A percentile compares a stretch with the other conserved stretches of the same genome.
These are phyloP conservation scores for Gallinago jamesoni DNA, from an alignment of 2,113 vertebrate species.

Conservation along the genomic window DNA sequence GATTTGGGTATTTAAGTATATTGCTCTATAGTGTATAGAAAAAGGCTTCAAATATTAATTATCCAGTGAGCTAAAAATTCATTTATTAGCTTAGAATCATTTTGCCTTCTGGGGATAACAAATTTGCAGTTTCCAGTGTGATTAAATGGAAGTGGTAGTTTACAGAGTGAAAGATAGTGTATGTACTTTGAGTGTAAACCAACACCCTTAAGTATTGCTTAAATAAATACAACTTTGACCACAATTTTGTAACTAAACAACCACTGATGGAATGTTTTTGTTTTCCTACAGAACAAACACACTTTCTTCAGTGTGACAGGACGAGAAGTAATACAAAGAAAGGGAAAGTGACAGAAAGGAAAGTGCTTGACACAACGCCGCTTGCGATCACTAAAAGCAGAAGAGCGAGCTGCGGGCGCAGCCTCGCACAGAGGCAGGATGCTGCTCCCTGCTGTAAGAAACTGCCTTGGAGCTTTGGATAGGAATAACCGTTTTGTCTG, in stretches of 20 bases:
- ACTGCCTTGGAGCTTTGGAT: not conserved
- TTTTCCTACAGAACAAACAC: not conserved
- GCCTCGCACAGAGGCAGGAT: not conserved
- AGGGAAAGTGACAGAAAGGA: not conserved
- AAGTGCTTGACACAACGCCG: not conserved
- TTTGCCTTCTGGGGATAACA: not conserved
- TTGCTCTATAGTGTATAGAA: not conserved
- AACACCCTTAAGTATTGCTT: not conserved
- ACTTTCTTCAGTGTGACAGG: not conserved
- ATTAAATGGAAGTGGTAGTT: not conserved
- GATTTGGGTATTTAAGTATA: not conserved
- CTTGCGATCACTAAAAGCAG: conserved; percentile 3
- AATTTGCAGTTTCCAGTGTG: not conserved
- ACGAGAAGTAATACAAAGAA: not conserved
- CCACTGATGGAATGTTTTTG: not conserved
- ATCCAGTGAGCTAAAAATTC: not conserved
- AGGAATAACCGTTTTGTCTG: not conserved
- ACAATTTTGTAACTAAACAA: conserved; percentile 24
- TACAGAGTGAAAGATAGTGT: not conserved
- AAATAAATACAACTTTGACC: not conserved
- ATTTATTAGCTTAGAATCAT: not conserved
- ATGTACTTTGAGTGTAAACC: not conserved
- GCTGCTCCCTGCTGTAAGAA: conserved; percentile 44
- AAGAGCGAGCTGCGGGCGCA: not conserved
- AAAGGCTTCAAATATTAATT: not conserved